A percentile compares a stretch with the other conserved stretches of the same genome.
These are phyloP conservation scores for Aphelenchoides bicaudatus DNA, from an alignment of 2,888 invertebrate genomes.

Conservation along the genomic window DNA sequence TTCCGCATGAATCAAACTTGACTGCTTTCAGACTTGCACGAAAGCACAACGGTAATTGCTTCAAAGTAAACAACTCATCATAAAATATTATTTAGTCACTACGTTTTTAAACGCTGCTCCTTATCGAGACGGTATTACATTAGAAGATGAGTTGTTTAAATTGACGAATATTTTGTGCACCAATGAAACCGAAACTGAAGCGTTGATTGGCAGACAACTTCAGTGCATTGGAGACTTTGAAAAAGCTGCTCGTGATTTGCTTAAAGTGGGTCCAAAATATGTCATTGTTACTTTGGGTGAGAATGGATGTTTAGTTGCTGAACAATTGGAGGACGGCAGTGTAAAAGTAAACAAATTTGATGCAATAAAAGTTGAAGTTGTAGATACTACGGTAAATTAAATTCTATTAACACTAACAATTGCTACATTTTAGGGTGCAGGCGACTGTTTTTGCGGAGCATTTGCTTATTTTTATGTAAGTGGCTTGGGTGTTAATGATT, in stretches of 20 bases:
- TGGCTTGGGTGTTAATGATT: no score
- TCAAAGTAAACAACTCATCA: no score
- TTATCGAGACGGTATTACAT: slow-evolving; percentile 67
- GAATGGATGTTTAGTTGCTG: slow-evolving; percentile 40
- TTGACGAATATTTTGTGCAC: slow-evolving; percentile 80
- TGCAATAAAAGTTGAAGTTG: slow-evolving; percentile 69
- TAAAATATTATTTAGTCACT: slow-evolving; percentile 69
- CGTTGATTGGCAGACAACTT: slow-evolving; percentile 42
- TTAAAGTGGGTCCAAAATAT: slow-evolving; percentile 42
- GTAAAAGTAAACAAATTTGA: slow-evolving; percentile 66
- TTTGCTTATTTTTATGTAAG: slow-evolving; percentile 8
- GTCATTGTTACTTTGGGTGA: slow-evolving; percentile 53
- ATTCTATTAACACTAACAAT: slow-evolving; percentile 21
- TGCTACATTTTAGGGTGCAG: slow-evolving; percentile 75
- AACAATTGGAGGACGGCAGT: slow-evolving; percentile 13
- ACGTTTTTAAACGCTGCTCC: slow-evolving; percentile 91
- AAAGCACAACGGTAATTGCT: slow-evolving; percentile 69
- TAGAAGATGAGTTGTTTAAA: slow-evolving; percentile 69
- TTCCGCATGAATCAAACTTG: slow-evolving; percentile 61
- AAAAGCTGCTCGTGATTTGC: slow-evolving; percentile 42
- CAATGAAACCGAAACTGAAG: slow-evolving; percentile 73
- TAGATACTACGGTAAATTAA: slow-evolving; percentile 77
- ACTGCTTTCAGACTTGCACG: slow-evolving; percentile 62
- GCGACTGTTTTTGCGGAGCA: slow-evolving; percentile 85
- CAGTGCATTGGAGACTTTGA: slow-evolving; percentile 36